phyloP scores from a whole-genome alignment of 1,140 invertebrate species.

The Drosophila nikananu region DNA sequence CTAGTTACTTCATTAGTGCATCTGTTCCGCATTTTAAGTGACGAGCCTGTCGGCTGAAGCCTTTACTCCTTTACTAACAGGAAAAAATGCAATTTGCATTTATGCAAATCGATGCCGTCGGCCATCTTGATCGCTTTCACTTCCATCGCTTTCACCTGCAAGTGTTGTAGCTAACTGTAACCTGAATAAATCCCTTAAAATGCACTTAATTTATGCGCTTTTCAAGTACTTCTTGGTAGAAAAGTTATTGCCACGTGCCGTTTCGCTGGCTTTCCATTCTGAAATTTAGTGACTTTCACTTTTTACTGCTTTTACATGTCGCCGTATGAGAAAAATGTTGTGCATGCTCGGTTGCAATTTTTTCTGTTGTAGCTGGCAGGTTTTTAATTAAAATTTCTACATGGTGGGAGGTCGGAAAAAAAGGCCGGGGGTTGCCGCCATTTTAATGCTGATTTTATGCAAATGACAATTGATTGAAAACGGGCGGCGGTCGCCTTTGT shows the following conservation, averaged over 20 bases:
- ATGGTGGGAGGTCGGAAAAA: slow-evolving; percentile 10
- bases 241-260: slow-evolving; percentile 58
- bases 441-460: slow-evolving; percentile 76
- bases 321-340: slow-evolving; percentile 30
- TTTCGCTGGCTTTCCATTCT: slow-evolving; percentile 34
- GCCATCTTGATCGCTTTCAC: slow-evolving; percentile 56
- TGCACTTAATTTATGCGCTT: slow-evolving; percentile 69
- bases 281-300: slow-evolving; percentile 71
- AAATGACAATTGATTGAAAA: slow-evolving; percentile 78
- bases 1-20: slow-evolving; percentile 71
- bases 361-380: slow-evolving; percentile 36
- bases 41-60: slow-evolving; percentile 32
- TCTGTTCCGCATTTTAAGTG: slow-evolving; percentile 24
- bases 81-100: slow-evolving; percentile 58
- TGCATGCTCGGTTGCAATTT: slow-evolving; percentile 58
- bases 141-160: slow-evolving; percentile 42
- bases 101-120: slow-evolving; percentile 62
- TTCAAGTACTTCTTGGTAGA: slow-evolving; percentile 50
- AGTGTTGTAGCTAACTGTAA: slow-evolving; percentile 25
- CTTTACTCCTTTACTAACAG: not conserved
- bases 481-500: slow-evolving; percentile 16
- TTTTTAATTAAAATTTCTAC: slow-evolving; percentile 71
- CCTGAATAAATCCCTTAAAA: slow-evolving; percentile 34
- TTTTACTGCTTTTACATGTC: slow-evolving; percentile 20
- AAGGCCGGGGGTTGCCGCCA: slow-evolving; percentile 36